These are phyloP conservation scores for Pecten maximus DNA, from an alignment of 2,888 invertebrate species.

Conservation along the genomic window DNA sequence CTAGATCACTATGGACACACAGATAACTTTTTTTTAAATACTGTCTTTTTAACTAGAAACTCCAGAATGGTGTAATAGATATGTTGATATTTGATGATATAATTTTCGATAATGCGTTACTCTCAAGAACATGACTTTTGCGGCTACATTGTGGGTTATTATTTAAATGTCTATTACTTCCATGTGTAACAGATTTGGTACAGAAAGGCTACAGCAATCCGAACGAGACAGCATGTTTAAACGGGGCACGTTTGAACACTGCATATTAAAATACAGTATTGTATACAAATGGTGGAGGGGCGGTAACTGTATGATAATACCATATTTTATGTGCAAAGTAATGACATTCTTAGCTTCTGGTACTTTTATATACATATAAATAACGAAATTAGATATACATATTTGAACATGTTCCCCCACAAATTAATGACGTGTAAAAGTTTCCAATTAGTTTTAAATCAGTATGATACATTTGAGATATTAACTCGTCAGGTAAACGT, in stretches of 20 bases:
- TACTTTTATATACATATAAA: background rate
- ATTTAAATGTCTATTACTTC: no score
- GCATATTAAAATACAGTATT: background rate
- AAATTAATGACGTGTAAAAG: slow-evolving; percentile 11
- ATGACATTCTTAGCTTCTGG: background rate
- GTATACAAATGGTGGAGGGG: background rate
- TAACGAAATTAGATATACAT: slow-evolving; percentile 2
- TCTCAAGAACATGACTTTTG: no score
- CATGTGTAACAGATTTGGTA: no score
- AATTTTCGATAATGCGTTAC: no score
- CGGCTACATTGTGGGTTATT: no score
- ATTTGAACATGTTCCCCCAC: background rate
- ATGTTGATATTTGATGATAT: no score
- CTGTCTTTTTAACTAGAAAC: no score
- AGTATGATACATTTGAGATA: background rate
- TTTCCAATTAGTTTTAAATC: background rate
- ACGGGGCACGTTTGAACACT: background rate
- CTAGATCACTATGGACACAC: no score
- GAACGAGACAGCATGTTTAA: no score
- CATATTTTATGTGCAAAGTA: background rate
- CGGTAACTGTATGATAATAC: background rate
- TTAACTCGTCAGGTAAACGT: background rate
- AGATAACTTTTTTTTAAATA: no score
- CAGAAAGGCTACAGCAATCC: no score
- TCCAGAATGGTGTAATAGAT: no score